Conservation (phyloP, 2,888 invertebrate species). For the Opisthograptis luteolata region DNA sequence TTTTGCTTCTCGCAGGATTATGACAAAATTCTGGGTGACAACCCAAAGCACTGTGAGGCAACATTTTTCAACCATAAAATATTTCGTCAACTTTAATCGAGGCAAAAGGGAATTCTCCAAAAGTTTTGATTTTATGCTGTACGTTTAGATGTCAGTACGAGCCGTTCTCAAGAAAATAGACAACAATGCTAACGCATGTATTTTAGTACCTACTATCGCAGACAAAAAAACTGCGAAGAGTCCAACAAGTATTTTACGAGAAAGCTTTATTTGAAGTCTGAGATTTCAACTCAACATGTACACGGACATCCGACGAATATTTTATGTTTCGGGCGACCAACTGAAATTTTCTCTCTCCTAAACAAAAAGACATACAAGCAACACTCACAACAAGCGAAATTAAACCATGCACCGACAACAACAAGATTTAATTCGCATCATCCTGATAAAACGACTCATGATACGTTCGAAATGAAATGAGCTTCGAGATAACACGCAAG, state of each 20-base stretch:
- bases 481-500: constrained; percentile 69
- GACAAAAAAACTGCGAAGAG: constrained; percentile 18
- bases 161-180: not conserved
- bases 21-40: too few relatives aligned
- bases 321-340: constrained; percentile 71
- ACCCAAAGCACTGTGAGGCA: too few relatives aligned
- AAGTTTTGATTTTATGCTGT: too few relatives aligned
- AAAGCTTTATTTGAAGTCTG: constrained; percentile 56
- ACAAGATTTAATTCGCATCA: constrained; percentile 56
- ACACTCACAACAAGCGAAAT: constrained; percentile 37
- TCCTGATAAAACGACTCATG: constrained; percentile 46
- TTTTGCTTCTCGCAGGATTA: too few relatives aligned
- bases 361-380: constrained; percentile 48
- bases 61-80: too few relatives aligned
- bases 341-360: constrained; percentile 49
- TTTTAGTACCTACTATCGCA: constrained; percentile 16
- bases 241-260: constrained; percentile 21
- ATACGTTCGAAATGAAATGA: constrained; percentile 60
- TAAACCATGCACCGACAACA: constrained; percentile 23
- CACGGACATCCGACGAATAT: constrained; percentile 55
- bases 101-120: too few relatives aligned
- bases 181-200: not conserved
- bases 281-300: constrained; percentile 60
- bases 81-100: too few relatives aligned
- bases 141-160: not conserved